Percentiles rank a stretch among this genome's conserved stretches.
Evolutionary conservation across 2,888 invertebrate genomes (phyloP).

Genomic region (Eristalis tenax): DNA sequence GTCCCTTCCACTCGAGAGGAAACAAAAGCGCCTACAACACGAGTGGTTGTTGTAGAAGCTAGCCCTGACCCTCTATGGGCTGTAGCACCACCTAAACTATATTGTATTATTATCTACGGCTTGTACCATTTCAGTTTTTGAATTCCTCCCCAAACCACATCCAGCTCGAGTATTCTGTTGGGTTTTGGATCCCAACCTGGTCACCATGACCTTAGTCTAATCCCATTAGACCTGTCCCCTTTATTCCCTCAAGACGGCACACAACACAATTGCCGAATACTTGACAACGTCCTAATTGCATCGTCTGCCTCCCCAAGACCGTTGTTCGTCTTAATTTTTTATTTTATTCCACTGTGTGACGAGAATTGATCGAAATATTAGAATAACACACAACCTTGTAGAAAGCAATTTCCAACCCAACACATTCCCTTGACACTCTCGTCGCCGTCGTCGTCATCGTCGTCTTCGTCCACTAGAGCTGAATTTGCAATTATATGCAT

Average conservation of each 20-base stretch:
- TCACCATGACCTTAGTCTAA: background rate
- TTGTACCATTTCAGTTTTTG: too few relatives aligned
- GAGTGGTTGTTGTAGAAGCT: too few relatives aligned
- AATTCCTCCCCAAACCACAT: background rate
- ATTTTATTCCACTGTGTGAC: background rate
- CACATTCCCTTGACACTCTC: background rate
- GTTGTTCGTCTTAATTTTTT: background rate
- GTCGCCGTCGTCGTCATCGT: background rate
- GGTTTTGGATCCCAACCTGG: background rate
- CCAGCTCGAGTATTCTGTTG: background rate
- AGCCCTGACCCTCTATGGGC: too few relatives aligned
- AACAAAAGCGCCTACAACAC: too few relatives aligned
- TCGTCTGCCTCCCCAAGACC: background rate
- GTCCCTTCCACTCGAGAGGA: too few relatives aligned
- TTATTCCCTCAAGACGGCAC: background rate
- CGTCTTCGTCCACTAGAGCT: background rate
- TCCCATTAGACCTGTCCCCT: background rate
- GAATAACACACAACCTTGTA: background rate
- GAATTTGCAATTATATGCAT: background rate
- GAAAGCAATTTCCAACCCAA: background rate
- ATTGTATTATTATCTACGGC: too few relatives aligned
- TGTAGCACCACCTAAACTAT: too few relatives aligned
- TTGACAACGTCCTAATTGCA: background rate
- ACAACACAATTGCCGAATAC: background rate
- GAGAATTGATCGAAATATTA: background rate